A percentile compares a stretch with the other conserved stretches of the same genome.
Evolutionary conservation across 1,140 invertebrate genomes (phyloP).

Genomic region (Schlechtendalia chinensis): DNA sequence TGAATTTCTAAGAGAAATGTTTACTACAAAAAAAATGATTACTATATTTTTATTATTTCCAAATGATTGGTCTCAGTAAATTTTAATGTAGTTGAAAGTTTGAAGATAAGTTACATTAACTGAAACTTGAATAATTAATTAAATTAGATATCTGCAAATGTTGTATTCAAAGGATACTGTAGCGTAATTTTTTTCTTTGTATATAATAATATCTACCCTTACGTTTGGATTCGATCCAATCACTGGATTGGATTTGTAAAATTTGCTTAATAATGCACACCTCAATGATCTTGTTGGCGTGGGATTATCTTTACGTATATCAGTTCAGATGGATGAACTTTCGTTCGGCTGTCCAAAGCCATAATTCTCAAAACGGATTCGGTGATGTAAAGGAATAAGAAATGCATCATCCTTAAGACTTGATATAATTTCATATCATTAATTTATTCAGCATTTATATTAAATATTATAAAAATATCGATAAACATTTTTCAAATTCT

Average conservation of each 20-base stretch:
- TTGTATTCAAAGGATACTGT: slow-evolving; percentile 10
- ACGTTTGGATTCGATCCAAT: slow-evolving; percentile 29
- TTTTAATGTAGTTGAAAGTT: not conserved
- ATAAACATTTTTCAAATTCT: too few species aligned
- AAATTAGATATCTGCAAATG: slow-evolving; percentile 25
- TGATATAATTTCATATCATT: not conserved
- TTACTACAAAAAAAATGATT: not conserved
- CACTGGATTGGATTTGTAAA: slow-evolving; percentile 38
- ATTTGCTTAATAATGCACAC: slow-evolving; percentile 39
- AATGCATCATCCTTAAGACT: not conserved
- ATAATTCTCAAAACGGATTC: not conserved
- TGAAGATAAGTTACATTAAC: not conserved
- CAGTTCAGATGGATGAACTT: slow-evolving; percentile 16
- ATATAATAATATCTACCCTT: not conserved
- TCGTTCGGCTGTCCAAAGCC: not conserved
- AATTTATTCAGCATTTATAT: not conserved
- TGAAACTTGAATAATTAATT: slow-evolving; percentile 15
- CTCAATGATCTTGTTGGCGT: slow-evolving; percentile 39
- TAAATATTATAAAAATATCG: too few species aligned
- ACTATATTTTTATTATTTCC: too few species aligned
- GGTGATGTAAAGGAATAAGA: not conserved
- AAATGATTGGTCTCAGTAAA: not conserved
- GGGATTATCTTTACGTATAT: slow-evolving; percentile 20
- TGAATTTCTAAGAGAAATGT: not conserved
- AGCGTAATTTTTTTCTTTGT: not conserved